phyloP scores from a whole-genome alignment of 2,888 invertebrate genomes.

The Hesperia comma region DNA sequence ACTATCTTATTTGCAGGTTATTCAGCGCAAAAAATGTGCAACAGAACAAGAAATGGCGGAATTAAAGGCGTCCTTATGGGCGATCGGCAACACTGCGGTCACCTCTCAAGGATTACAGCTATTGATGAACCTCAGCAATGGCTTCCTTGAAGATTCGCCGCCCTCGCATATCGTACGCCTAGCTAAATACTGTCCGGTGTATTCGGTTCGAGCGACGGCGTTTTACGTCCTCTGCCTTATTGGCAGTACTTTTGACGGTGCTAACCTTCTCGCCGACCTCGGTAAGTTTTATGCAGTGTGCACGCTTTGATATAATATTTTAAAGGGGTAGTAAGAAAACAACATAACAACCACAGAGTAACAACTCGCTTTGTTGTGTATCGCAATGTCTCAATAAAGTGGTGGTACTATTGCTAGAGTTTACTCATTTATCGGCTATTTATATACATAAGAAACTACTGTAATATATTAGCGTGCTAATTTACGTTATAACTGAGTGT shows the following conservation, averaged over 20 bases:
- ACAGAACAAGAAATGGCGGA: constrained; percentile 89
- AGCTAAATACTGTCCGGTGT: constrained; percentile 92
- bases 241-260: constrained; percentile 92
- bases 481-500: too few species aligned
- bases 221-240: constrained; percentile 94
- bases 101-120: constrained; percentile 90
- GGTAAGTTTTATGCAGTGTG: constrained; percentile 62
- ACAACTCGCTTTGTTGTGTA: too few species aligned
- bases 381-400: too few species aligned
- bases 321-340: too few species aligned
- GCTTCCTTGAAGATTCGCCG: constrained; percentile 68
- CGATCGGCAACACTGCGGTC: constrained; percentile 91
- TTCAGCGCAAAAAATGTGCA: constrained; percentile 81
- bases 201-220: constrained; percentile 94
- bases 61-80: constrained; percentile 95
- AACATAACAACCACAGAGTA: too few species aligned
- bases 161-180: constrained; percentile 84
- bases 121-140: constrained; percentile 83
- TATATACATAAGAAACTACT: too few species aligned
- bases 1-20: constrained; percentile 50
- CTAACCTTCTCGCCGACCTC: constrained; percentile 88
- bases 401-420: too few species aligned
- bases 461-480: too few species aligned
- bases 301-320: not conserved
- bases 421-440: too few species aligned